Conservation (phyloP, 2,888 invertebrate genomes). For the Smittia sp. region DNA sequence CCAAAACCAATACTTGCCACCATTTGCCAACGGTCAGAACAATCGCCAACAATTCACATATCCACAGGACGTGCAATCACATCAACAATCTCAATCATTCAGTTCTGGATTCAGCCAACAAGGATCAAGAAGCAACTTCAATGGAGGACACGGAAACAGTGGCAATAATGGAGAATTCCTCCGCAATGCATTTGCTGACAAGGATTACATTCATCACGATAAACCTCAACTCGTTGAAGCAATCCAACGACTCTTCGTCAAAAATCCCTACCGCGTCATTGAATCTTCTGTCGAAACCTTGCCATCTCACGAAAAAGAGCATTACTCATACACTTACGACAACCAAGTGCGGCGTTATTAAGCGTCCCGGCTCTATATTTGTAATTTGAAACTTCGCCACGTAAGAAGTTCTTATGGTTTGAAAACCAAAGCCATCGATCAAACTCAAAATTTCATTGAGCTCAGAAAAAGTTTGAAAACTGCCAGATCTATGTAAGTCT, state of each 20-base stretch:
- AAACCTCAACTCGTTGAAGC: conserved; percentile 23
- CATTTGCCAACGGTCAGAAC: background rate
- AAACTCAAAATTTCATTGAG: too few relatives aligned
- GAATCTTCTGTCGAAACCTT: background rate
- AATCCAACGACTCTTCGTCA: conserved; percentile 20
- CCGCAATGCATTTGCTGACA: background rate
- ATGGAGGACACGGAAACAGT: background rate
- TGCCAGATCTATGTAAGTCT: too few relatives aligned
- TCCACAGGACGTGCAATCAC: background rate
- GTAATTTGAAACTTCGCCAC: too few relatives aligned
- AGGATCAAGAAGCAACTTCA: background rate
- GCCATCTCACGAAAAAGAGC: conserved; percentile 15
- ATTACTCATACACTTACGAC: conserved; percentile 23
- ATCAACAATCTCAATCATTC: background rate
- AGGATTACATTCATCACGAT: conserved; percentile 1
- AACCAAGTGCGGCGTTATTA: too few relatives aligned
- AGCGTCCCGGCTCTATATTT: too few relatives aligned
- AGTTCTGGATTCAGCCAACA: background rate
- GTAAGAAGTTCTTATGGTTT: too few relatives aligned
- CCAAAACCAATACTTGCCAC: conserved; percentile 4
- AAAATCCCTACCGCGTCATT: too few relatives aligned
- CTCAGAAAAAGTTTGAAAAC: too few relatives aligned
- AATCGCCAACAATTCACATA: conserved; percentile 35
- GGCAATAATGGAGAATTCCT: conserved; percentile 22
- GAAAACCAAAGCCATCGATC: too few relatives aligned